Evolutionary conservation across 2,113 vertebrate species (phyloP).

Genomic region (Myanophis thanlyinensis): DNA sequence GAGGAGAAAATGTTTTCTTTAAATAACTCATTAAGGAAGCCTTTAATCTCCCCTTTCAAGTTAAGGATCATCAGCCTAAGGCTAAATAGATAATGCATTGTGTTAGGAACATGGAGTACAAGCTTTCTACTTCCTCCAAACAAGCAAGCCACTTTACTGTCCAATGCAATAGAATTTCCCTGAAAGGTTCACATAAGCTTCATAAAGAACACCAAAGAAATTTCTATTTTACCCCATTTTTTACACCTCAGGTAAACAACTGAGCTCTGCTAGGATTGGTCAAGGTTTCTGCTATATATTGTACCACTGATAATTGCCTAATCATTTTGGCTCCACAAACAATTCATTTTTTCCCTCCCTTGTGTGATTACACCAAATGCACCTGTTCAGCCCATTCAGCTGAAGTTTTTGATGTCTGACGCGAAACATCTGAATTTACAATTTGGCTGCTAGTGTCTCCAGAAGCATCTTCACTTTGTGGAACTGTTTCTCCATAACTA

Average conservation of each 20-base stretch:
- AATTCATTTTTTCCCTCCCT: background rate
- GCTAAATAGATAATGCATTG: slow-evolving; percentile 73
- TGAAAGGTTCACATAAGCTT: slow-evolving; percentile 59
- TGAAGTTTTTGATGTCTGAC: slow-evolving; percentile 81
- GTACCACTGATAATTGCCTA: slow-evolving; percentile 42
- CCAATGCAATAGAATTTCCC: slow-evolving; percentile 69
- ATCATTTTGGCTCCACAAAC: slow-evolving; percentile 29
- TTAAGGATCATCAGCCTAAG: slow-evolving; percentile 68
- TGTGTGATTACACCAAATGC: slow-evolving; percentile 83
- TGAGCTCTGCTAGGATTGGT: slow-evolving; percentile 54
- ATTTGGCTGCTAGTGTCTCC: slow-evolving; percentile 50
- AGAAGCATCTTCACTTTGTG: slow-evolving; percentile 55
- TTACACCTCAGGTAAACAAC: slow-evolving; percentile 59
- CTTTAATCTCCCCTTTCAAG: slow-evolving; percentile 67
- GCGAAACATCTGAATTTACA: slow-evolving; percentile 72
- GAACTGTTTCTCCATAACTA: slow-evolving; percentile 61
- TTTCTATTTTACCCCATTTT: slow-evolving; percentile 47
- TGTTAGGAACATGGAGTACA: slow-evolving; percentile 68
- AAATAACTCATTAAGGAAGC: slow-evolving; percentile 65
- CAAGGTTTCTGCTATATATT: slow-evolving; percentile 57
- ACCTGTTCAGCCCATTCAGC: slow-evolving; percentile 91
- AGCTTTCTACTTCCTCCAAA: slow-evolving; percentile 65
- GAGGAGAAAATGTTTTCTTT: slow-evolving; percentile 51
- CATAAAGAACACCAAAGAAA: slow-evolving; percentile 66
- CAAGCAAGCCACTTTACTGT: slow-evolving; percentile 64